These are phyloP conservation scores for Callosobruchus maculatus DNA, from an alignment of 2,888 invertebrate genomes.

Conservation along the genomic window DNA sequence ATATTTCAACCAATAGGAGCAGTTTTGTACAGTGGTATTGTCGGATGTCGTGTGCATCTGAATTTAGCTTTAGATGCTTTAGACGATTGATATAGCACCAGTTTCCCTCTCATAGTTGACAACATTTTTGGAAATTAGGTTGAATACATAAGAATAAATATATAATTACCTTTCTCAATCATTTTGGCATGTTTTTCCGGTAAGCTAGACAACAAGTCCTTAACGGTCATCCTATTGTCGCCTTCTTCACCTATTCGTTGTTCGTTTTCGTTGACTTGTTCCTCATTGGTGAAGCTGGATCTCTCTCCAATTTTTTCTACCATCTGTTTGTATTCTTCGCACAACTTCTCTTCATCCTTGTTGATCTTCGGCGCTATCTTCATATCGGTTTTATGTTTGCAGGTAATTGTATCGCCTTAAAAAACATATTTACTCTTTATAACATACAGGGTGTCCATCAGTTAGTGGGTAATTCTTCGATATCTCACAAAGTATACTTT, in stretches of 20 bases:
- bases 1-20: no score
- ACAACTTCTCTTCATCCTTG: conserved; percentile 10
- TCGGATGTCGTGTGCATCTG: no score
- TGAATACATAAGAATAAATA: no score
- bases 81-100: no score
- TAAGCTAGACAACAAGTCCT: conserved; percentile 21
- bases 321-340: conserved; percentile 10
- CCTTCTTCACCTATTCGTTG: conserved; percentile 8
- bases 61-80: no score
- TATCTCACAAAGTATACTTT: no score
- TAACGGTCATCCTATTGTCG: conserved; percentile 15
- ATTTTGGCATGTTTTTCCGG: conserved; percentile 19
- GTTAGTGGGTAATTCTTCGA: no score
- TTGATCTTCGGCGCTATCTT: conserved; percentile 14
- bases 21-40: no score
- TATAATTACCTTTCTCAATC: conserved; percentile 19
- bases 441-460: no score
- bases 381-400: conserved; percentile 17
- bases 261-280: conserved; percentile 8
- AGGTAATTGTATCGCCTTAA: conserved; percentile 25
- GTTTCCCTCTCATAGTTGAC: no score
- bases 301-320: conserved; percentile 11
- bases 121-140: no score
- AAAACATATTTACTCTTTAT: no score
- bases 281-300: conserved; percentile 12